These are phyloP conservation scores for Myotis brandtii DNA, from an alignment of 2,113 vertebrate genomes.

Conservation along the genomic window DNA sequence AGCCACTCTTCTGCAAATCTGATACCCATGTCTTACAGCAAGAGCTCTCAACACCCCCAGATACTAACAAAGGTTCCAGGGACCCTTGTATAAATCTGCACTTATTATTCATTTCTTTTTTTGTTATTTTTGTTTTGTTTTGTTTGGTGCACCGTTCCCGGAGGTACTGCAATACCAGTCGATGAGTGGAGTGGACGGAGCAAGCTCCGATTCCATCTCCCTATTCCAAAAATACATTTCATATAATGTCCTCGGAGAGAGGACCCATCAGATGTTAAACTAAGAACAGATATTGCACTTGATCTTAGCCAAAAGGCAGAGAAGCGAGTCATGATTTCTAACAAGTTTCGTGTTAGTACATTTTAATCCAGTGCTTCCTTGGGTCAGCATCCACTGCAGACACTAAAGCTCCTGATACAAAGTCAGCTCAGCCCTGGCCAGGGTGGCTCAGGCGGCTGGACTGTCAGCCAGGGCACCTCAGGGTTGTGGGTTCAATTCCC, in stretches of 20 bases:
- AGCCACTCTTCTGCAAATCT: not conserved
- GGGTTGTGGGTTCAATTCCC: not conserved
- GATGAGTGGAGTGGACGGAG: too few species aligned
- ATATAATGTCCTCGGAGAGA: too few species aligned
- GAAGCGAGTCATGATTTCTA: not conserved
- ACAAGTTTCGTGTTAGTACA: not conserved
- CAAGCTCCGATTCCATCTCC: too few species aligned
- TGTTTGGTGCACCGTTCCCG: too few species aligned
- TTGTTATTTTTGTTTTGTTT: too few species aligned
- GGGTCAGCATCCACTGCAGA: not conserved
- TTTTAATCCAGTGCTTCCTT: not conserved
- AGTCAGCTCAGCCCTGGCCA: not conserved
- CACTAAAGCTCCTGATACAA: not conserved
- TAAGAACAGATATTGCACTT: too few species aligned
- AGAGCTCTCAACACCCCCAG: not conserved
- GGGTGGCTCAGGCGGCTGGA: not conserved
- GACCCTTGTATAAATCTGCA: not conserved
- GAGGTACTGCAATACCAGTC: too few species aligned
- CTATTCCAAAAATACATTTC: too few species aligned
- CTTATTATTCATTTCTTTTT: not conserved
- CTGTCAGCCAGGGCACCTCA: too few species aligned
- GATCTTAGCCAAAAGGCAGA: too few species aligned
- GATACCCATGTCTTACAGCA: not conserved
- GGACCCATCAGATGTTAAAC: too few species aligned
- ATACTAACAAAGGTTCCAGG: not conserved